Base-by-base conservation (phyloP, 64 coral and sea anemone genomes). In the Actinia tenebrosa region DNA sequence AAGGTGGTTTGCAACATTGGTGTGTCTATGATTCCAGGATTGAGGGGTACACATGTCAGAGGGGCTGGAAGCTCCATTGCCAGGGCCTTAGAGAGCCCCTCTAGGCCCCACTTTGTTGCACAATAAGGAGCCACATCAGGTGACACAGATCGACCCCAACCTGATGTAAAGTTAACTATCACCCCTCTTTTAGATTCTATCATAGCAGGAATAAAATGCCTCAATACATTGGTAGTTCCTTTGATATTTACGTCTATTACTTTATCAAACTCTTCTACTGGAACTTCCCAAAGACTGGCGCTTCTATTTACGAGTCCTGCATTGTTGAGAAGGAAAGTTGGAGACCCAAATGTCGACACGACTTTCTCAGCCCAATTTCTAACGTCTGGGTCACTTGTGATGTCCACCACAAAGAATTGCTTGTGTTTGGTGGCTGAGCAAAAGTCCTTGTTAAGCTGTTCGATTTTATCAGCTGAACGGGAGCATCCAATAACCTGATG, bases 21-120 rank as follows among this genome's bases (percentile, higher is more conserved):
- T 63, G 94, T 95, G 54, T 95, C 89, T 44, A 95, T 95, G 53
- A 92, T 79, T 25, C 94, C 94, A 23, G 94, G 94, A 78, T 95
- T 92, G n/a, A 95, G 71, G 1, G 94, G 94, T 0, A 92, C 84
- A 87, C 94, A 95, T 56, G 91, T 87, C 71, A 95, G 82, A 7
- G 90, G 88, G 16, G 87, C 42, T 42, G 90, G 94, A 15, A 95
- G 88, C 47, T 95, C 94, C 78, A 89, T 44, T 60, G 94, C 94
- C 37, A 95, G 56, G 23, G 94, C 94, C 50, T 95, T 95, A 64
- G 94, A 95, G 9, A 95, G 84, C 44, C 94, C 94, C 68, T 95
- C 90, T 45, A 92, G 84, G 25, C 87, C 94, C 90, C 91, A 95
- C 82, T 95, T 95, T 17, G 90, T 69, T 25, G 90, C 88, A 63